These are phyloP conservation scores for Sepiola atlantica DNA, from an alignment of 2,888 invertebrate species.

Conservation along the genomic window DNA sequence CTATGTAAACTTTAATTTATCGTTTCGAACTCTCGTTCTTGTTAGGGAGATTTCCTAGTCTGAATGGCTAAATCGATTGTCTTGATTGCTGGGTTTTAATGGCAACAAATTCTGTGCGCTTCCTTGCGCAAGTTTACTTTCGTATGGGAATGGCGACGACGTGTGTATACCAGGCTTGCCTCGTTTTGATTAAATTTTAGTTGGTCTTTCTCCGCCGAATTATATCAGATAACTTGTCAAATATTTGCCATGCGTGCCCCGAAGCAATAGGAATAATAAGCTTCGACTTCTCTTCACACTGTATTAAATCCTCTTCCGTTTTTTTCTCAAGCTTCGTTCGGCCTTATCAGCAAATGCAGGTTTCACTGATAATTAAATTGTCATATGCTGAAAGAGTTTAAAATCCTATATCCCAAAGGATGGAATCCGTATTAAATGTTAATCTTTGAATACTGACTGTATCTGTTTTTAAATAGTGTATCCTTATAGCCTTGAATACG, in stretches of 20 bases:
- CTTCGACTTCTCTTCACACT: no score
- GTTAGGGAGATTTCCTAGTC: neutral
- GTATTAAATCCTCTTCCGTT: neutral
- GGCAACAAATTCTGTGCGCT: neutral
- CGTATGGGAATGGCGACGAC: neutral
- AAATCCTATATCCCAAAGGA: no score
- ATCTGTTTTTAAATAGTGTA: no score
- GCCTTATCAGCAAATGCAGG: neutral
- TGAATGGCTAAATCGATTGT: neutral
- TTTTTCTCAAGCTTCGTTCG: neutral
- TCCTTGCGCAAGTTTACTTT: neutral
- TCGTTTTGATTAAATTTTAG: constrained; percentile 14
- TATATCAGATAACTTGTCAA: neutral
- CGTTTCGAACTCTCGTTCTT: neutral
- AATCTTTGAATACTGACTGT: no score
- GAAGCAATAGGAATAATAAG: neutral
- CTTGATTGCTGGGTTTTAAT: neutral
- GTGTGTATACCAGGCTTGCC: neutral
- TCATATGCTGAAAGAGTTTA: neutral
- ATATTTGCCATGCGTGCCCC: neutral
- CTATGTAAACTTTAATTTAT: neutral
- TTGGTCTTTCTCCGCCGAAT: neutral
- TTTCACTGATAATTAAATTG: neutral
- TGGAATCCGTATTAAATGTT: no score
- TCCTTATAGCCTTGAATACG: no score